These are phyloP conservation scores for Drosophila burlai DNA, from an alignment of 1,140 invertebrate species.

Conservation along the genomic window DNA sequence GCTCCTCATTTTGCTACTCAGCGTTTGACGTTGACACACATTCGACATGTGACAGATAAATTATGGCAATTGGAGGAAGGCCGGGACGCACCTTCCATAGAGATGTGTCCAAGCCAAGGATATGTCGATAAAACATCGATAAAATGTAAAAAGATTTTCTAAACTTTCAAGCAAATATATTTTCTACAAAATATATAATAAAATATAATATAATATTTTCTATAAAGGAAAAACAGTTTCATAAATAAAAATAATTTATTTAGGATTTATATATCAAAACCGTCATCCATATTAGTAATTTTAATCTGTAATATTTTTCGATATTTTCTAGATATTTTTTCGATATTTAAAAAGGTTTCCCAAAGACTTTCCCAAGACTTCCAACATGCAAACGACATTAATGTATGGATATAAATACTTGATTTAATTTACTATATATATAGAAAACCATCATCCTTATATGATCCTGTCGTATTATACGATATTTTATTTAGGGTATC, in stretches of 20 bases:
- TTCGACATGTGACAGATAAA: constrained; percentile 83
- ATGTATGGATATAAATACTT: neutral
- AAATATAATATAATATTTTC: no score
- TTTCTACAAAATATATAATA: no score
- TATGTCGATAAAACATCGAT: neutral
- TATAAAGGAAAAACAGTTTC: no score
- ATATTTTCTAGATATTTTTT: neutral
- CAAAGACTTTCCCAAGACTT: neutral
- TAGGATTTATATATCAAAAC: neutral
- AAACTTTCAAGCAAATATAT: no score
- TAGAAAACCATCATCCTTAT: no score
- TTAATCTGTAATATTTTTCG: neutral
- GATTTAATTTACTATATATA: no score
- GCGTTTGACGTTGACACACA: constrained; percentile 74
- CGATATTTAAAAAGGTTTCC: neutral
- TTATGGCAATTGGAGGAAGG: constrained; percentile 77
- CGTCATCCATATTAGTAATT: neutral
- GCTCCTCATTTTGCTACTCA: constrained; percentile 25
- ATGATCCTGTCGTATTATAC: no score
- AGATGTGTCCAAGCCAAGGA: neutral
- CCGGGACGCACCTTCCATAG: constrained; percentile 54
- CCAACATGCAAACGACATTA: neutral
- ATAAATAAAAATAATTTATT: no score
- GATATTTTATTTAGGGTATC: no score
- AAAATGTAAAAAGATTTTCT: neutral